phyloP scores from a whole-genome alignment of 2,888 invertebrate genomes.

The Campoplex capitator region DNA sequence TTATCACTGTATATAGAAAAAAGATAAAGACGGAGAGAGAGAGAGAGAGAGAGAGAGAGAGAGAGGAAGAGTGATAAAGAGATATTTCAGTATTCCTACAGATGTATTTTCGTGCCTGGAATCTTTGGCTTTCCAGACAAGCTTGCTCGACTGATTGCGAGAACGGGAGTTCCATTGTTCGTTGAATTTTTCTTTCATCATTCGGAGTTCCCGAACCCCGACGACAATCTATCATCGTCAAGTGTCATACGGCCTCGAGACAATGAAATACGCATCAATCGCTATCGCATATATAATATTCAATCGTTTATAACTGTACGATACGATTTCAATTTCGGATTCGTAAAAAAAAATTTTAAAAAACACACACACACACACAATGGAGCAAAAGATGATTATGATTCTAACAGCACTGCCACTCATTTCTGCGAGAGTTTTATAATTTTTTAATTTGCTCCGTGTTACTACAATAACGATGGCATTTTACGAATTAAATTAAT shows the following conservation, averaged over 20 bases:
- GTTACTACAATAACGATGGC: conserved; percentile 14
- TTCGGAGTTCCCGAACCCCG: not conserved
- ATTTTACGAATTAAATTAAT: conserved; percentile 23
- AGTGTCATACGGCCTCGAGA: conserved; percentile 57
- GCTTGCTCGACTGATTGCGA: conserved; percentile 63
- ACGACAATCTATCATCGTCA: conserved; percentile 60
- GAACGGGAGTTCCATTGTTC: conserved; percentile 58
- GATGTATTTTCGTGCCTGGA: conserved; percentile 48
- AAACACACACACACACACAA: not conserved
- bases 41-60: not conserved
- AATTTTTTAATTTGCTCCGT: not conserved
- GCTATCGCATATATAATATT: conserved; percentile 49
- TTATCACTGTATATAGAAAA: conserved; percentile 16
- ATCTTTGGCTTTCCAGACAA: conserved; percentile 22
- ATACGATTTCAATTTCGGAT: conserved; percentile 29
- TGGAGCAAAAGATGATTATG: not conserved
- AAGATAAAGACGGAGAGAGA: not conserved
- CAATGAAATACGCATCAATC: conserved; percentile 63
- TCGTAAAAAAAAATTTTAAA: not conserved
- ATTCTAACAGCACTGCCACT: not conserved
- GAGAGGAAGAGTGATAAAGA: conserved; percentile 27
- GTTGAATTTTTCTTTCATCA: conserved; percentile 61
- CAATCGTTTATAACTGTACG: conserved; percentile 23
- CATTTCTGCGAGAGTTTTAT: not conserved
- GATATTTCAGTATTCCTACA: conserved; percentile 39